Percentiles rank a stretch among this genome's conserved stretches.
Evolutionary conservation across 2,888 invertebrate genomes (phyloP).

Genomic region (Oscheius myriophilus): DNA sequence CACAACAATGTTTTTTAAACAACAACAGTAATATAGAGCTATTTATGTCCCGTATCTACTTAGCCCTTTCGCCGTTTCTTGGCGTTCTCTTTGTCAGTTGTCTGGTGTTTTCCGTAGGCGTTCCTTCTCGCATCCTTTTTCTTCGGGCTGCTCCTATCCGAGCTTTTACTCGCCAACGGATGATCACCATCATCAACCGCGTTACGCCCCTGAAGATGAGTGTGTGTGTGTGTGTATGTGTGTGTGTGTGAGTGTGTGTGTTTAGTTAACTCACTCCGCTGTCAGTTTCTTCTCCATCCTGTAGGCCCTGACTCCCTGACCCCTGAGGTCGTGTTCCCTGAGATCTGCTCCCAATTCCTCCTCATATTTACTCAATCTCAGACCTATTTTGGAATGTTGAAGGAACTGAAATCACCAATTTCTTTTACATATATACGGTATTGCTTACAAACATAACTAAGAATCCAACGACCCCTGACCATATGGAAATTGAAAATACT

Average conservation of each 20-base stretch:
- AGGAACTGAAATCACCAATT: constrained; percentile 38
- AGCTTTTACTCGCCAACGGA: constrained; percentile 28
- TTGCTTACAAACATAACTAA: constrained; percentile 40
- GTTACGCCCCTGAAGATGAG: constrained; percentile 7
- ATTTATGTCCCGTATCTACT: no score
- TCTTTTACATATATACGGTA: neutral
- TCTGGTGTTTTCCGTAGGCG: neutral
- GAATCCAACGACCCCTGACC: constrained; percentile 47
- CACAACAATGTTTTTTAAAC: no score
- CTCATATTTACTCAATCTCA: constrained; percentile 57
- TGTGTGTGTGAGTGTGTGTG: no score
- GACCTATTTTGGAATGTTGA: constrained; percentile 52
- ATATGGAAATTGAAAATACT: constrained; percentile 41
- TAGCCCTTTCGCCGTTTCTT: neutral
- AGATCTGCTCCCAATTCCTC: constrained; percentile 62
- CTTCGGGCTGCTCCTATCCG: constrained; percentile 16
- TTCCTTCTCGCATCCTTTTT: constrained; percentile 4
- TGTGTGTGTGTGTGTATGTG: no score
- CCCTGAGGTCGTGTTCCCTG: constrained; percentile 58
- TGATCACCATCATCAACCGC: constrained; percentile 28
- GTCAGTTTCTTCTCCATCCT: constrained; percentile 58
- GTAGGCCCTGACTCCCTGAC: constrained; percentile 58
- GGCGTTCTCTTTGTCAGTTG: constrained; percentile 7
- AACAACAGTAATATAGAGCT: no score
- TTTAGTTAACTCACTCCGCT: constrained; percentile 39